Percentiles rank a stretch among this genome's conserved stretches.
Conservation (phyloP, 2,113 vertebrate genomes). For the Chascanopsetta lugubris region DNA sequence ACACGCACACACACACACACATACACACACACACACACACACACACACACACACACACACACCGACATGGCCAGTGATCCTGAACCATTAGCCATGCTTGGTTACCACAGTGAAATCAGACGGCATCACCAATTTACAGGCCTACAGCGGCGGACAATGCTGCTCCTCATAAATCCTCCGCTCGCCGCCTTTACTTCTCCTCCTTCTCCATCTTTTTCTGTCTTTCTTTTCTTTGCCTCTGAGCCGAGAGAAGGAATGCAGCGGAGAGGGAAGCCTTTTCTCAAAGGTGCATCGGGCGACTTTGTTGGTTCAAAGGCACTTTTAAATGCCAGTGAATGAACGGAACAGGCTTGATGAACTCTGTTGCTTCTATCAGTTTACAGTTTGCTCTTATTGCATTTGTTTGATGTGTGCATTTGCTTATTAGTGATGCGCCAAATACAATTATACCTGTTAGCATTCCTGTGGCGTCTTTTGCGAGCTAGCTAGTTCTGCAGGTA, state of each 20-base stretch:
- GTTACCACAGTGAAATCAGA: slow-evolving; percentile 53
- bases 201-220: not conserved
- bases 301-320: no score
- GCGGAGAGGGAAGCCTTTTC: slow-evolving; percentile 22
- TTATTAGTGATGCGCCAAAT: no score
- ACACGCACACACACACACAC: no score
- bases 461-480: no score
- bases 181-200: slow-evolving; percentile 20
- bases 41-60: not conserved
- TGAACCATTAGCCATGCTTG: slow-evolving; percentile 61
- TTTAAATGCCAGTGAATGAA: no score
- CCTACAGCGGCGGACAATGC: slow-evolving; percentile 31
- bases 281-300: no score
- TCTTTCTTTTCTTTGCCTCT: not conserved
- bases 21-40: not conserved
- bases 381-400: no score
- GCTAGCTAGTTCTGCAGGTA: no score
- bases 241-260: slow-evolving; percentile 26
- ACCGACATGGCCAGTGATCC: slow-evolving; percentile 34
- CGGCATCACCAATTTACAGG: slow-evolving; percentile 45
- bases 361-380: no score
- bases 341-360: no score
- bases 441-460: no score
- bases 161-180: slow-evolving; percentile 47
- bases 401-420: no score